A percentile compares a stretch with the other conserved stretches of the same genome.
phyloP scores from a whole-genome alignment of 2,888 invertebrate genomes.

The Pachymerium ferrugineum region DNA sequence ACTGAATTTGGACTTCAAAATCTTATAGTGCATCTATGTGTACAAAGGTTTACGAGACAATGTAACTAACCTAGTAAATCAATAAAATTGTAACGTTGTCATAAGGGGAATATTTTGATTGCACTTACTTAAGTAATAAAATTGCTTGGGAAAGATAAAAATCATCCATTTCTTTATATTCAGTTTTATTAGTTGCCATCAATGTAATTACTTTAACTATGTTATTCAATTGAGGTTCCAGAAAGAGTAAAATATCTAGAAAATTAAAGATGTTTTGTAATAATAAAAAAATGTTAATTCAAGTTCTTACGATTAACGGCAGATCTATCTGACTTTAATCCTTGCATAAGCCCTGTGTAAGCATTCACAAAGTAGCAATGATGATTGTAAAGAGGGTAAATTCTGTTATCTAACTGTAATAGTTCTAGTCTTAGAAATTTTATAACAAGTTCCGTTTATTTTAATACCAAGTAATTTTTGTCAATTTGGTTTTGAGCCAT shows the following conservation, averaged over 20 bases:
- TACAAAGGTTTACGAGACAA: no score
- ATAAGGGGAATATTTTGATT: no score
- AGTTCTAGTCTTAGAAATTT: not conserved
- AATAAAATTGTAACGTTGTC: not conserved
- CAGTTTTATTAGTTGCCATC: not conserved
- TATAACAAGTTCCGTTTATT: not conserved
- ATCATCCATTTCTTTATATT: not conserved
- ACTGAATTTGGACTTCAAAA: no score
- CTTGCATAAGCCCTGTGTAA: not conserved
- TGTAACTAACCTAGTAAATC: no score
- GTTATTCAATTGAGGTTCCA: not conserved
- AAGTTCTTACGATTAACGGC: not conserved
- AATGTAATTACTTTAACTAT: not conserved
- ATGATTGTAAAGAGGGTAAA: not conserved
- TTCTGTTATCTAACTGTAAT: not conserved
- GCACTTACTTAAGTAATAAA: not conserved
- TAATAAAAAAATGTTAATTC: not conserved
- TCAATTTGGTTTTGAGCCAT: not conserved
- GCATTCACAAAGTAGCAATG: not conserved
- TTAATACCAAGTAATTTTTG: not conserved
- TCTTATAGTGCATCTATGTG: no score
- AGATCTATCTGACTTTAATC: not conserved
- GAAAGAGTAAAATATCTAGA: not conserved
- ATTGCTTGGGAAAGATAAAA: not conserved
- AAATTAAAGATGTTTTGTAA: not conserved